Evolutionary conservation across 2,797 vertebrate genomes (phyloP), one percentile per base, ranked within the genome.

Genomic region (Aplochiton taeniatus): DNA sequence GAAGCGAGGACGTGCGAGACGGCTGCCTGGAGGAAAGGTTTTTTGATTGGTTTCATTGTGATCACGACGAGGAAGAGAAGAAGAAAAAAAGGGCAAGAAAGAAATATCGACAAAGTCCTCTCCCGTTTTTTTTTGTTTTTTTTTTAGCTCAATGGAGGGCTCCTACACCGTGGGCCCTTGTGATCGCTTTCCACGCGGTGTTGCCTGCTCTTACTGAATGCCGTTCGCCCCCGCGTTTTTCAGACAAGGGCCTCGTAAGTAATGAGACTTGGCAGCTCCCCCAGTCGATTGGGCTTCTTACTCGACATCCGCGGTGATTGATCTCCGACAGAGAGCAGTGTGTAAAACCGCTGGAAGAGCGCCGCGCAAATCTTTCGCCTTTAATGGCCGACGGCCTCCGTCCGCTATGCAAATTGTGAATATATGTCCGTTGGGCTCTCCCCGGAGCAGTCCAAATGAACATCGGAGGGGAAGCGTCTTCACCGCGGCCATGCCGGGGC

Each of bases 351-450:
- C 14, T 58, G 42, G n/a, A 42, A 17, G 55, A 53, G 42, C 31
- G 45, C 51, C 53, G 49, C 49, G 58, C 61, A 68, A 68, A 61
- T 66, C 47, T 41, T 13, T 61, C 54, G 56, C 51, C 63, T 47
- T 51, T 52, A 63, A 66, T 57, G 54, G 31, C 46, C 45, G 31
- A 31, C 31, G 43, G 44, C 43, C 56, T 45, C 52, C 41, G 31
- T 55, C 13, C 7, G 49, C 63, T 65, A 67, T 56, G 47, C 46
- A 54, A 14, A 65, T 63, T 56, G 58, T 68, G 52, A 68, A 63
- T 65, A 45, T 13, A 58, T 20, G 58, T 44, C 47, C 42, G n/a
- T 19, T 11, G 46, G n/a, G 16, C 48, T 18, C 47, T 13, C 9
- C 8, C 16, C 10, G 18, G 46, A 44, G 17, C 18, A n/a, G 19